phyloP scores from a whole-genome alignment of 2,113 vertebrate species.

The Prietella phreatophila region DNA sequence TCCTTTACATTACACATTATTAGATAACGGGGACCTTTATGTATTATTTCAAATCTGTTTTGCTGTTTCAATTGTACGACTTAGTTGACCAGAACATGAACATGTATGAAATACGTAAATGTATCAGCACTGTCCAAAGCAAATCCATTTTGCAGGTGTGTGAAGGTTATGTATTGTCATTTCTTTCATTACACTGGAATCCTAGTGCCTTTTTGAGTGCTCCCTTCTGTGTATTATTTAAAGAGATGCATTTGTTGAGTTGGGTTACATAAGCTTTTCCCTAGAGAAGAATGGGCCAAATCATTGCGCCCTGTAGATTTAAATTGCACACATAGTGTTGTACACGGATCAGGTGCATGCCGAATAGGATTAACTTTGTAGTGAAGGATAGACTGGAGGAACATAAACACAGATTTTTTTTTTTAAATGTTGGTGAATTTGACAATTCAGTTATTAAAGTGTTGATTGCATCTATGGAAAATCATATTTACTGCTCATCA shows the following conservation, averaged over 20 bases:
- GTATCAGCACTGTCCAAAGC: background rate
- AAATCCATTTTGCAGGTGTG: slow-evolving; percentile 9
- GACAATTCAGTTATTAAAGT: background rate
- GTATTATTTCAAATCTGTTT: background rate
- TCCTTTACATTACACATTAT: too few relatives aligned
- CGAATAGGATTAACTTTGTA: background rate
- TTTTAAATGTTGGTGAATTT: background rate
- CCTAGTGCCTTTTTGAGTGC: background rate
- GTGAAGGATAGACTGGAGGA: background rate
- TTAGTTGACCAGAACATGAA: too few relatives aligned
- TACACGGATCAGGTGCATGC: background rate
- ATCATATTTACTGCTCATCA: background rate
- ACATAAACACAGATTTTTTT: background rate
- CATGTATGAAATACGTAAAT: background rate
- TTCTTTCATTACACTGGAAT: background rate
- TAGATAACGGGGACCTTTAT: too few relatives aligned
- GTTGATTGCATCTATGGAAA: slow-evolving; percentile 4
- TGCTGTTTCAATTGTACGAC: background rate
- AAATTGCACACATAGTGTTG: background rate
- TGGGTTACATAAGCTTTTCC: slow-evolving; percentile 27
- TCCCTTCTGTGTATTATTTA: slow-evolving; percentile 24
- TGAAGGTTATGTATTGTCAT: background rate
- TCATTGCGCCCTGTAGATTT: background rate
- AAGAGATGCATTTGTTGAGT: slow-evolving; percentile 20
- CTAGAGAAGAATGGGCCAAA: slow-evolving; percentile 3